Evolutionary conservation across 2,797 vertebrate species (phyloP), one percentile per base, ranked within the genome.

Genomic region (Odontamblyopus rebecca): DNA sequence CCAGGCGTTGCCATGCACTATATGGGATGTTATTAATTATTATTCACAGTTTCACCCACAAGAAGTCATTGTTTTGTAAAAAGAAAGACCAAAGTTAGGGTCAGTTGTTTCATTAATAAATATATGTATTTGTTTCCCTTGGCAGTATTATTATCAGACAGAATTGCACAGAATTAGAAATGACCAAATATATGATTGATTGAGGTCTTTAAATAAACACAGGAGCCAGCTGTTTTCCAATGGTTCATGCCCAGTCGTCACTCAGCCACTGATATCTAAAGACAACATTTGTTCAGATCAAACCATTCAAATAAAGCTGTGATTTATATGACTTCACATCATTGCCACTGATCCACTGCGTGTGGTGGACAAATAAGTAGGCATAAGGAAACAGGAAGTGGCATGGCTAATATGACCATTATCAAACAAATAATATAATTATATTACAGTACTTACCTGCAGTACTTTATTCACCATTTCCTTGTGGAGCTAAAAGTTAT

Each of bases 221-320:
- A 53, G 68, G 70, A 75, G 73, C 66, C 78, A 41, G 50, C 38
- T 48, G 76, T n/a, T 70, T 71, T 80, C 61, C 73, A 54, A 35
- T 56, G 61, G 74, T 59, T 62, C 23, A 35, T 69, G 64, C 62
- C 44, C 23, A 3, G 61, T 69, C 54, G 56, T 69, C 53, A 19
- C 26, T 30, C 41, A 48, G 69, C 74, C 81, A 77, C 72, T 82
- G 69, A 86, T 85, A 88, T 82, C 85, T 89, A 85, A 69, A 85
- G 82, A 89, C 77, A 90, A 91, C 81, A 90, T 90, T 90, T 89
- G 87, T 82, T 87, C 74, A 87, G 83, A 63, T 83, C 67, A 85
- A 85, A 85, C 8, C 70, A 63, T 61, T 2, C 5, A 51, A 1
- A 15, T 26, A 32, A 54, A 67, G 30, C 68, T 78, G 72, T 75